Evolutionary conservation across 2,888 invertebrate species (phyloP).

Genomic region (Caenorhabditis macrosperma): DNA sequence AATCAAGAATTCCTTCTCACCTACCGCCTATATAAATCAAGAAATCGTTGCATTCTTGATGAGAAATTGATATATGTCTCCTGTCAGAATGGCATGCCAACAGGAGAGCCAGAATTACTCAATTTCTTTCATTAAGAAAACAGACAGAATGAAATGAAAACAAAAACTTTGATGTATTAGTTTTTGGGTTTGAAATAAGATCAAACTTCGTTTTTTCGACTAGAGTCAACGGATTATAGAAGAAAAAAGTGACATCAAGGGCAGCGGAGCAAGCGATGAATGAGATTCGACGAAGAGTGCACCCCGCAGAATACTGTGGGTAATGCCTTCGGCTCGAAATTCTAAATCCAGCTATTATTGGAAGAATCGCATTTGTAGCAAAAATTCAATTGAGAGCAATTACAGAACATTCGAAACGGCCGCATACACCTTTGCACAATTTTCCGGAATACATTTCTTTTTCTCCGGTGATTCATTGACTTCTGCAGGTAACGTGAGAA

Average conservation of each 20-base stretch:
- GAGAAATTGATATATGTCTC: conserved; percentile 49
- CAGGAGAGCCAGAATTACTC: not conserved
- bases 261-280: not conserved
- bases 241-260: not conserved
- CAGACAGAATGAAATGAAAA: not conserved
- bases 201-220: not conserved
- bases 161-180: conserved; percentile 6
- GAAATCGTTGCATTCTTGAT: conserved; percentile 51
- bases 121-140: not conserved
- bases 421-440: not conserved
- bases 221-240: not conserved
- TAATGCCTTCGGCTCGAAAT: too few species aligned
- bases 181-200: not conserved
- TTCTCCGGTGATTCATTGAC: not conserved
- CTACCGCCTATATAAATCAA: conserved; percentile 39
- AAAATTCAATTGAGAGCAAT: not conserved
- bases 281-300: too few species aligned
- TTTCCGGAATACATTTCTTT: not conserved
- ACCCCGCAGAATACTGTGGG: too few species aligned
- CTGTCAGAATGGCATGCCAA: conserved; percentile 15
- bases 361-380: too few species aligned
- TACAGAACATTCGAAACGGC: not conserved
- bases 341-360: too few species aligned
- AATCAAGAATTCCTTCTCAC: conserved; percentile 38
- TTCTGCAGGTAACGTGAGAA: conserved; percentile 13